Percentiles rank a stretch among this genome's conserved stretches.
These are phyloP conservation scores for Rhabditoides inermis DNA, from an alignment of 2,888 invertebrate species.

Conservation along the genomic window DNA sequence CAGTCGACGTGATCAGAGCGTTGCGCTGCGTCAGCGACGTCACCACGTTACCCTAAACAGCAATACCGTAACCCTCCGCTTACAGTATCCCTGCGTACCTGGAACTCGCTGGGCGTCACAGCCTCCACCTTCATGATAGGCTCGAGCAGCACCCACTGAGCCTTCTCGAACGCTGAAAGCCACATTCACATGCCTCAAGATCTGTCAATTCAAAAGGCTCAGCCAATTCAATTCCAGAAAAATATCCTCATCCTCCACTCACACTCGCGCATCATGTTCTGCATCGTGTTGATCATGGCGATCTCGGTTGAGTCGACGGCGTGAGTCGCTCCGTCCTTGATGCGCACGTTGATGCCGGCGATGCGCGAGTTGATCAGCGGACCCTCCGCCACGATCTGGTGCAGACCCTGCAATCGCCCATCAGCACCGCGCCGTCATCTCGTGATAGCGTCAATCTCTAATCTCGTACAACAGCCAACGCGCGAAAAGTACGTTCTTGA, in stretches of 20 bases:
- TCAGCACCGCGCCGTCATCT: too few relatives aligned
- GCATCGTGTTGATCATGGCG: slow-evolving; percentile 82
- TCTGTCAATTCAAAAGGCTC: neutral
- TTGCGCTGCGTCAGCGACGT: slow-evolving; percentile 75
- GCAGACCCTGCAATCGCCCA: slow-evolving; percentile 70
- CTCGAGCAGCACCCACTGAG: slow-evolving; percentile 82
- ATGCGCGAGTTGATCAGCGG: slow-evolving; percentile 70
- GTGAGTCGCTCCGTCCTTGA: slow-evolving; percentile 79
- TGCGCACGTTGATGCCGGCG: slow-evolving; percentile 75
- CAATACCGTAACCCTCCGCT: neutral
- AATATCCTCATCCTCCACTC: slow-evolving; percentile 32
- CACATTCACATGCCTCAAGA: neutral
- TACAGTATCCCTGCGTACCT: too few relatives aligned
- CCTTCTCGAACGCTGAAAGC: slow-evolving; percentile 68
- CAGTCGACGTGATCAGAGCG: slow-evolving; percentile 77
- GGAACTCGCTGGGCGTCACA: slow-evolving; percentile 78
- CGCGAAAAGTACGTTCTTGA: too few relatives aligned
- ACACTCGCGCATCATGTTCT: slow-evolving; percentile 84
- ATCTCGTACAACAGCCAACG: too few relatives aligned
- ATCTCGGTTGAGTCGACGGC: slow-evolving; percentile 94
- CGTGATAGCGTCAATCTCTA: too few relatives aligned
- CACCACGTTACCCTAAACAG: slow-evolving; percentile 59
- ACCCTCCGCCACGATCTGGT: slow-evolving; percentile 75
- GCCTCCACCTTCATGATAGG: slow-evolving; percentile 95
- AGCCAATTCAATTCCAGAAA: too few relatives aligned